A percentile compares a stretch with the other conserved stretches of the same genome.
phyloP scores from a whole-genome alignment of 2,113 vertebrate species.

The Uropsilus gracilis region DNA sequence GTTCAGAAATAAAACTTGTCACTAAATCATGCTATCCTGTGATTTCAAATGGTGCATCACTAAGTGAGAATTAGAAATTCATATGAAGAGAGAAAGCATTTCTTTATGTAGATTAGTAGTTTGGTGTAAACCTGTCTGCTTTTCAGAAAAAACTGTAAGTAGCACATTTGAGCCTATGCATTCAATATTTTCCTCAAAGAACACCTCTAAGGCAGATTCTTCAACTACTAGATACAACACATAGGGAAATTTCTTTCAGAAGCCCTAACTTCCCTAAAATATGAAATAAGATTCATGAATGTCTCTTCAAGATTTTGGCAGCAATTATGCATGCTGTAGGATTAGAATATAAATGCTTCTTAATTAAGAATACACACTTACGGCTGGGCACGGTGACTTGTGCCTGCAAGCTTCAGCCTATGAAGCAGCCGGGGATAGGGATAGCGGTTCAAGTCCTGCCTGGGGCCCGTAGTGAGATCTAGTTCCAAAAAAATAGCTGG shows the following conservation, averaged over 20 bases:
- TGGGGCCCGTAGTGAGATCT: no score
- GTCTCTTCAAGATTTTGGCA: not conserved
- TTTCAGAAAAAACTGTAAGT: not conserved
- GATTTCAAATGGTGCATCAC: not conserved
- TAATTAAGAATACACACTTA: not conserved
- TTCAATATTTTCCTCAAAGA: not conserved
- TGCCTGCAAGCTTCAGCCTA: no score
- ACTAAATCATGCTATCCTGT: not conserved
- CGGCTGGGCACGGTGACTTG: no score
- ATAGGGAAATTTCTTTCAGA: not conserved
- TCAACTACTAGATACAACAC: not conserved
- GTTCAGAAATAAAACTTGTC: constrained; percentile 2
- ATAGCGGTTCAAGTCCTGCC: no score
- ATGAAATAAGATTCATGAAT: not conserved
- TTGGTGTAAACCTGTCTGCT: not conserved
- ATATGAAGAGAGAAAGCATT: not conserved
- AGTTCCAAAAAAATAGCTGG: no score
- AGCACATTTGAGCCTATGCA: not conserved
- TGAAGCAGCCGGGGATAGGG: no score
- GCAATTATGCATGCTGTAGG: not conserved
- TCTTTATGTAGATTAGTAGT: constrained; percentile 4
- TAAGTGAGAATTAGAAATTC: not conserved
- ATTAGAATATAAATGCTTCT: not conserved
- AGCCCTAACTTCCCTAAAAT: not conserved
- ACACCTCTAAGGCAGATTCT: not conserved